Conservation (phyloP, 2,888 invertebrate genomes). For the Xanthia togata region DNA sequence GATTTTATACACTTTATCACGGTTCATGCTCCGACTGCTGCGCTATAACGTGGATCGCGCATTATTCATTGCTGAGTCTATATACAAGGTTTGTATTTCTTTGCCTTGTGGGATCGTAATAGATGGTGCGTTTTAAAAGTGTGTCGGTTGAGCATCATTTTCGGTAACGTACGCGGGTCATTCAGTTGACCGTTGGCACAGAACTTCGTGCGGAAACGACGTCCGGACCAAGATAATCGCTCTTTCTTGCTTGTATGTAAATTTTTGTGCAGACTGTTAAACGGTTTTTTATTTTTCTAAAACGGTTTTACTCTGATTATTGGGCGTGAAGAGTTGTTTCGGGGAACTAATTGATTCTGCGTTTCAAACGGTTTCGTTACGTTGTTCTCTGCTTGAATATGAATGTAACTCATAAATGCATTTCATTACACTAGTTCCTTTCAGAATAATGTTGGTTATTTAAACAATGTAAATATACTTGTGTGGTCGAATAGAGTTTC, state of each 20-base stretch:
- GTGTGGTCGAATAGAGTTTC: background rate
- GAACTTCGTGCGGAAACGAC: slow-evolving; percentile 72
- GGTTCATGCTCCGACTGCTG: slow-evolving; percentile 65
- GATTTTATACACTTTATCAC: slow-evolving; percentile 70
- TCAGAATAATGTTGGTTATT: slow-evolving; percentile 19
- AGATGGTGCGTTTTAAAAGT: slow-evolving; percentile 39
- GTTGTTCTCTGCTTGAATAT: slow-evolving; percentile 46
- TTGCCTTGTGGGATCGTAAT: slow-evolving; percentile 24
- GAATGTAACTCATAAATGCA: slow-evolving; percentile 31
- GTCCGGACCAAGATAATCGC: slow-evolving; percentile 71
- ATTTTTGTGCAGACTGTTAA: slow-evolving; percentile 78
- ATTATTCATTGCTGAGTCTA: slow-evolving; percentile 64
- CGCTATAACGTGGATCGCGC: slow-evolving; percentile 40
- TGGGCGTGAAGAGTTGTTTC: slow-evolving; percentile 81
- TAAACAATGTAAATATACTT: background rate
- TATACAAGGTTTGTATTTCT: slow-evolving; percentile 23
- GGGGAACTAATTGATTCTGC: slow-evolving; percentile 72
- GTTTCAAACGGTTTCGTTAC: slow-evolving; percentile 64
- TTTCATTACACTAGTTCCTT: slow-evolving; percentile 42
- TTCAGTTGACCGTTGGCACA: slow-evolving; percentile 63
- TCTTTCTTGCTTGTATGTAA: slow-evolving; percentile 81
- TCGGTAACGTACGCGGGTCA: slow-evolving; percentile 62
- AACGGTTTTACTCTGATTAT: slow-evolving; percentile 85
- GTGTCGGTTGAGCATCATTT: slow-evolving; percentile 47
- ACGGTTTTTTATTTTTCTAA: slow-evolving; percentile 78